phyloP scores from a whole-genome alignment of 2,113 vertebrate genomes.

The Bubo scandiacus region DNA sequence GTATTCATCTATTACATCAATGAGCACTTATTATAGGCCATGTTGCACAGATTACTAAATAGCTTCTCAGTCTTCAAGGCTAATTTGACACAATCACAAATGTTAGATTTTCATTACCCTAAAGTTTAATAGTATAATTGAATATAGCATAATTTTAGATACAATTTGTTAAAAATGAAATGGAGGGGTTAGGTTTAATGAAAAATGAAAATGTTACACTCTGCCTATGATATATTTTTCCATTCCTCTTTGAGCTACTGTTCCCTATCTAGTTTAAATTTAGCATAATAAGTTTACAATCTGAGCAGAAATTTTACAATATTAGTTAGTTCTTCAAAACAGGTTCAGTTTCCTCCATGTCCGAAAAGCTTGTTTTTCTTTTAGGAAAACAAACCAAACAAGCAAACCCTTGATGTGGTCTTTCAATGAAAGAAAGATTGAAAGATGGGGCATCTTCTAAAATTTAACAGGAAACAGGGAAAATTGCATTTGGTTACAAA shows the following conservation, averaged over 20 bases:
- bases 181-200: neutral
- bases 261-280: neutral
- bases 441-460: neutral
- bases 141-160: neutral
- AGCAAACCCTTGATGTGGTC: neutral
- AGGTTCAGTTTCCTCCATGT: neutral
- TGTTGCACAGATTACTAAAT: neutral
- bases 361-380: neutral
- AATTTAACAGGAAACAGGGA: neutral
- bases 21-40: neutral
- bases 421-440: neutral
- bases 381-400: neutral
- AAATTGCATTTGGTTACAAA: neutral
- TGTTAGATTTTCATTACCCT: constrained; percentile 1
- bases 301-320: neutral
- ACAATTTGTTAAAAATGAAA: neutral
- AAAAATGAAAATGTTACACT: neutral
- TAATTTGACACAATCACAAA: constrained; percentile 6
- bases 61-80: neutral
- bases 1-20: neutral
- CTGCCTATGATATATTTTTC: neutral
- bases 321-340: neutral
- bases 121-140: constrained; percentile 17
- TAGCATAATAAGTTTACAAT: neutral
- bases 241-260: neutral